Percentiles rank a stretch among this genome's conserved stretches.
These are phyloP conservation scores for Ochropacha duplaris DNA, from an alignment of 2,888 invertebrate genomes.

Conservation along the genomic window DNA sequence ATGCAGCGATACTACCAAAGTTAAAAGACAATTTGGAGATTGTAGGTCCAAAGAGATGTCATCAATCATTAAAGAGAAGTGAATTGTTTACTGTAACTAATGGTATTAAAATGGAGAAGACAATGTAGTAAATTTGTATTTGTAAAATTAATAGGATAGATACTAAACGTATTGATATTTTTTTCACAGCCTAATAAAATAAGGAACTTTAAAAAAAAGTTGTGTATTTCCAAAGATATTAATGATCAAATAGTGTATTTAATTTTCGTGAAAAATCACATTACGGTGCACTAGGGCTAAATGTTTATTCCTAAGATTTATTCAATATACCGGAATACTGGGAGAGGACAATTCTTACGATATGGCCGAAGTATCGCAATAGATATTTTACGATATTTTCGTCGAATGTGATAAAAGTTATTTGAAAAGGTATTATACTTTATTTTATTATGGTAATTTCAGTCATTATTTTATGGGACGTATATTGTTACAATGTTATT, in stretches of 20 bases:
- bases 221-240: too few species aligned
- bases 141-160: too few species aligned
- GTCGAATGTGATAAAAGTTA: slow-evolving; percentile 53
- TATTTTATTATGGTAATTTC: slow-evolving; percentile 46
- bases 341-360: slow-evolving; percentile 24
- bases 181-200: not conserved
- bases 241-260: not conserved
- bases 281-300: not conserved
- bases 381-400: slow-evolving; percentile 49
- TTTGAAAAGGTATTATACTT: slow-evolving; percentile 41
- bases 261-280: not conserved
- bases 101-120: not conserved
- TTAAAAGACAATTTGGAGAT: not conserved
- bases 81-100: not conserved
- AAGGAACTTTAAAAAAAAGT: too few species aligned
- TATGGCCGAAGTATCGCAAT: slow-evolving; percentile 45
- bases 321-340: slow-evolving; percentile 14
- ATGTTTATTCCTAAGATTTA: slow-evolving; percentile 20
- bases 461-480: slow-evolving; percentile 66
- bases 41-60: not conserved
- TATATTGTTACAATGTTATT: slow-evolving; percentile 58
- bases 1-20: not conserved
- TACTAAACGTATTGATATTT: not conserved
- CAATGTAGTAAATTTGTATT: not conserved
- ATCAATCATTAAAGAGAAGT: not conserved